These are phyloP conservation scores for Silurus meridionalis DNA, from an alignment of 2,113 vertebrate species.

Conservation along the genomic window DNA sequence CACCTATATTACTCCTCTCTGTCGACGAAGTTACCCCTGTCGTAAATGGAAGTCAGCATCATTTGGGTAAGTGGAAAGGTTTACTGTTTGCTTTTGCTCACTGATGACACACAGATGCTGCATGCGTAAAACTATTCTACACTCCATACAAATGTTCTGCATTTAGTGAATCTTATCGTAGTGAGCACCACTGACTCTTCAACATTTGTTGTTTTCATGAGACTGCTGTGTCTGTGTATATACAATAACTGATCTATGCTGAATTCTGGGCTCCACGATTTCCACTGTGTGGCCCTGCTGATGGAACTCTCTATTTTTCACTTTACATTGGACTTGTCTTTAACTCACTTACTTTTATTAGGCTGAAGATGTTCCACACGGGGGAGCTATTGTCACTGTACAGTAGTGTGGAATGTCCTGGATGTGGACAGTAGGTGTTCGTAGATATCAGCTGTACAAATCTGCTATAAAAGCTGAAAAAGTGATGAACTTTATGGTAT, in stretches of 20 bases:
- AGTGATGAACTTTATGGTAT: neutral
- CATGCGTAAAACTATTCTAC: constrained; percentile 19
- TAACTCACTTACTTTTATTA: neutral
- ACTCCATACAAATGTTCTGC: neutral
- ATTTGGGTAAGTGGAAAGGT: constrained; percentile 70
- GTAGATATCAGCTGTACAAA: neutral
- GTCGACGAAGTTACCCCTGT: constrained; percentile 73
- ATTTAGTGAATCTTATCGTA: neutral
- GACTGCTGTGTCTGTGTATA: constrained; percentile 6
- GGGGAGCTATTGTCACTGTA: neutral
- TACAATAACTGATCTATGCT: neutral
- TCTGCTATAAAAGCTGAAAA: neutral
- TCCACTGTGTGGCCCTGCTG: constrained; percentile 27
- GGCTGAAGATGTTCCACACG: neutral
- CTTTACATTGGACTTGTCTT: neutral
- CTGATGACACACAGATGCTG: constrained; percentile 22
- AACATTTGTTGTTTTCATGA: neutral
- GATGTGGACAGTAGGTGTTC: constrained; percentile 2
- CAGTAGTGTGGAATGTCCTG: neutral
- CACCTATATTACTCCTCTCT: constrained; percentile 63
- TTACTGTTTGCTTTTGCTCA: constrained; percentile 41
- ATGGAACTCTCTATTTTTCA: neutral
- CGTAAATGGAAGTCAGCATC: constrained; percentile 77
- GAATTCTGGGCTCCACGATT: constrained; percentile 5
- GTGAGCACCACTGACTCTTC: neutral